A percentile compares a stretch with the other conserved stretches of the same genome.
These are phyloP conservation scores for Campoletis raptor DNA, from an alignment of 2,888 invertebrate genomes.

Conservation along the genomic window DNA sequence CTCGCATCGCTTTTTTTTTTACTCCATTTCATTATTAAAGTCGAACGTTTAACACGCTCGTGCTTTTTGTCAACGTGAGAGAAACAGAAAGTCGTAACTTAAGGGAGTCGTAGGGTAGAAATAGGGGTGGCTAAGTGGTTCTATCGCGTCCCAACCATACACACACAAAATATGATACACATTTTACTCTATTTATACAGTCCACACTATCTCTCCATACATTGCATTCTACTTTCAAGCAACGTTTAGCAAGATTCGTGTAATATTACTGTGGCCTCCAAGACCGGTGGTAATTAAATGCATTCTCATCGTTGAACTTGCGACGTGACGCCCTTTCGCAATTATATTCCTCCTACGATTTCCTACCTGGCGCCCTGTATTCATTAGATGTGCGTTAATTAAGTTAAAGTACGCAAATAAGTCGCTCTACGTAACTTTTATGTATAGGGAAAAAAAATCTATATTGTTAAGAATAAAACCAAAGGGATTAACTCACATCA, in stretches of 20 bases:
- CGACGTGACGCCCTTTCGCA: conserved; percentile 52
- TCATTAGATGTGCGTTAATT: conserved; percentile 31
- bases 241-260: conserved; percentile 63
- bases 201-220: neutral
- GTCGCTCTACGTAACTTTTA: neutral
- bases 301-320: conserved; percentile 58
- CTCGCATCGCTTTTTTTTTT: conserved; percentile 50
- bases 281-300: conserved; percentile 59
- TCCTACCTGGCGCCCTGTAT: conserved; percentile 3
- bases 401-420: conserved; percentile 8
- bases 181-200: conserved; percentile 14
- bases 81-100: conserved; percentile 12
- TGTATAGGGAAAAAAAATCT: neutral
- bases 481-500: too few relatives aligned
- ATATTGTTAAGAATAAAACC: neutral
- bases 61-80: conserved; percentile 24
- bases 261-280: conserved; percentile 43
- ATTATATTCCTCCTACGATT: conserved; percentile 40
- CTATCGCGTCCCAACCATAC: conserved; percentile 38
- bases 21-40: conserved; percentile 66
- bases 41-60: conserved; percentile 56
- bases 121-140: conserved; percentile 39
- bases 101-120: neutral
- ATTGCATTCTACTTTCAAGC: conserved; percentile 34
- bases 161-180: conserved; percentile 10